These are phyloP conservation scores for Tetraneura akinire DNA, from an alignment of 1,140 invertebrate species.

Conservation along the genomic window DNA sequence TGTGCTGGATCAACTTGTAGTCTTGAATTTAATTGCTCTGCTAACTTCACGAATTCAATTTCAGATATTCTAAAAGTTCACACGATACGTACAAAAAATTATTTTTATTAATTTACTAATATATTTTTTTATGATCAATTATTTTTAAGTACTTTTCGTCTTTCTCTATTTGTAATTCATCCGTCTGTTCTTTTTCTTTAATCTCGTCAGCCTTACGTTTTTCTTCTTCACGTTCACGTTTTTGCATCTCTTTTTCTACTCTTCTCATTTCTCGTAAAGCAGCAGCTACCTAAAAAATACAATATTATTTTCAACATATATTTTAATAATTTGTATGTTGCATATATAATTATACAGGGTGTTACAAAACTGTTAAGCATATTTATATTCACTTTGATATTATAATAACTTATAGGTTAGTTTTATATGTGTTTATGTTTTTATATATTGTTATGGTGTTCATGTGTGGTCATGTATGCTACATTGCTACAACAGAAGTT, in stretches of 20 bases:
- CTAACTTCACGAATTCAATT: slow-evolving; percentile 72
- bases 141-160: slow-evolving; percentile 15
- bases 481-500: too few species aligned
- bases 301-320: not conserved
- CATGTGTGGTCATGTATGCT: too few species aligned
- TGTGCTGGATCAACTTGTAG: slow-evolving; percentile 62
- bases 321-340: not conserved
- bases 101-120: not conserved
- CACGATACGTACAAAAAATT: not conserved
- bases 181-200: slow-evolving; percentile 58
- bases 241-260: slow-evolving; percentile 88
- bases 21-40: slow-evolving; percentile 73
- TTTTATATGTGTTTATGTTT: too few species aligned
- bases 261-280: slow-evolving; percentile 84
- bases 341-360: too few species aligned
- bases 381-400: too few species aligned
- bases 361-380: too few species aligned
- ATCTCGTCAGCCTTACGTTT: slow-evolving; percentile 63
- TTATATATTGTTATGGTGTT: too few species aligned
- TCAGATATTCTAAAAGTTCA: slow-evolving; percentile 68
- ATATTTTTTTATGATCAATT: too few species aligned
- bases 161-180: slow-evolving; percentile 34
- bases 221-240: slow-evolving; percentile 76
- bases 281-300: slow-evolving; percentile 66
- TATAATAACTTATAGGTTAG: too few species aligned